Percentiles rank a stretch among this genome's conserved stretches.
Evolutionary conservation across 2,797 vertebrate species (phyloP).

Genomic region (Selene dorsalis): DNA sequence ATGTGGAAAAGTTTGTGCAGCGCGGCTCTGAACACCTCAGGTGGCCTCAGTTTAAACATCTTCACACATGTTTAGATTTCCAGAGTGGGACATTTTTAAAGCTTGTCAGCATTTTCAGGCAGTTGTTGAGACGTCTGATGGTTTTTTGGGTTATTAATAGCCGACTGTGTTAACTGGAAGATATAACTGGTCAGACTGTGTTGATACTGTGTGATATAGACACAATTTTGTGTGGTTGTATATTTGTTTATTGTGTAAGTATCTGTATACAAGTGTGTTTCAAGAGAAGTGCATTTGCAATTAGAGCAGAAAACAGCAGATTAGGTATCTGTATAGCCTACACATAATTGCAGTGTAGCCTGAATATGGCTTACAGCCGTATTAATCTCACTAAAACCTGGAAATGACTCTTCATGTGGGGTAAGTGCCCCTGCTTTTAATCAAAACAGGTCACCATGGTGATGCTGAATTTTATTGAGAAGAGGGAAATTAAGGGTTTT

Average conservation of each 20-base stretch:
- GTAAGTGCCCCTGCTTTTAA: slow-evolving; percentile 13
- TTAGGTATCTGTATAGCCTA: neutral
- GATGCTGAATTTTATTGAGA: slow-evolving; percentile 26
- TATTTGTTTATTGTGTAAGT: too few species aligned
- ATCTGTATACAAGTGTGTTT: neutral
- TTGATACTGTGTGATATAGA: neutral
- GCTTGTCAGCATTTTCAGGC: neutral
- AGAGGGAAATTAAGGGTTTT: slow-evolving; percentile 28
- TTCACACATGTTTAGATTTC: slow-evolving; percentile 28
- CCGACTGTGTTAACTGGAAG: neutral
- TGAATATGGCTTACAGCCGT: slow-evolving; percentile 2
- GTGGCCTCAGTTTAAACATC: slow-evolving; percentile 7
- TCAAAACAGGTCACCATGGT: slow-evolving; percentile 33
- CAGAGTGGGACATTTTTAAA: neutral
- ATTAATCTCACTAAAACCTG: slow-evolving; percentile 19
- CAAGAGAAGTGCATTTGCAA: neutral
- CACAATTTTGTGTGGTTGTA: neutral
- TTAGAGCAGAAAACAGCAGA: neutral
- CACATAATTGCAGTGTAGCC: neutral
- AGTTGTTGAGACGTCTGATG: neutral
- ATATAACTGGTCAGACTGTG: neutral
- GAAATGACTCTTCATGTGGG: slow-evolving; percentile 21
- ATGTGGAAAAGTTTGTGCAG: too few species aligned
- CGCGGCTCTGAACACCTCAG: neutral
- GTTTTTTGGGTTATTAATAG: neutral